Evolutionary conservation across 2,888 invertebrate genomes (phyloP), one percentile per base, ranked within the genome.

Genomic region (Hedya salicella): DNA sequence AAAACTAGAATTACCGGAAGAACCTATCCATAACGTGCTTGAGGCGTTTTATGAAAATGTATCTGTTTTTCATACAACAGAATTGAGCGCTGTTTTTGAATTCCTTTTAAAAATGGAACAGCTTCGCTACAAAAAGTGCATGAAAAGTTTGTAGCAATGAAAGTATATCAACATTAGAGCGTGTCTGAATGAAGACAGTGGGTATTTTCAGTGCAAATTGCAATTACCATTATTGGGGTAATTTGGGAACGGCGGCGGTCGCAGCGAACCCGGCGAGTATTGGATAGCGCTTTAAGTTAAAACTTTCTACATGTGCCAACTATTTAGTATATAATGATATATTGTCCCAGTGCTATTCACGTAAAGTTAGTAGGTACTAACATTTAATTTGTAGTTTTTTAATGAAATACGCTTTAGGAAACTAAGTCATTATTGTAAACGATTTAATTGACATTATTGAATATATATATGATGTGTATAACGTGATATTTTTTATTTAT

Each of bases 171-270:
- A 83, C 81, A 82, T 85, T 85, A 84, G 78, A 77, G 76, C 77
- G 76, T 80, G 78, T 82, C 76, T 79, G 79, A 86, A 83, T 82
- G 83, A 85, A 88, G 88, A 83, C 82, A 78, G 83, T 78, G 77
- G 78, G 81, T 83, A 83, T 85, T 89, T 86, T 81, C 83, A 80
- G 78, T 78, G 85, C 83, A 86, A 87, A 87, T 87, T 85, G 87
- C 87, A 88, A 89, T 89, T 89, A 89, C 85, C 79, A 83, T 88
- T 87, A 88, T 88, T 82, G 85, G 84, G 79, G 88, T 85, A 86
- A 89, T 89, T 89, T 87, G 78, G 83, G 76, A 77, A 80, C 78
- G 75, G 75, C 71, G 72, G 69, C 69, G 69, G 59, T 70, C 71
- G 71, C 71, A 66, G 65, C 61, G 68, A 65, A 48, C 67, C 70